Evolutionary conservation across 2,797 vertebrate genomes (phyloP), one percentile per base, ranked within the genome.

Genomic region (Enteromius anoplus): DNA sequence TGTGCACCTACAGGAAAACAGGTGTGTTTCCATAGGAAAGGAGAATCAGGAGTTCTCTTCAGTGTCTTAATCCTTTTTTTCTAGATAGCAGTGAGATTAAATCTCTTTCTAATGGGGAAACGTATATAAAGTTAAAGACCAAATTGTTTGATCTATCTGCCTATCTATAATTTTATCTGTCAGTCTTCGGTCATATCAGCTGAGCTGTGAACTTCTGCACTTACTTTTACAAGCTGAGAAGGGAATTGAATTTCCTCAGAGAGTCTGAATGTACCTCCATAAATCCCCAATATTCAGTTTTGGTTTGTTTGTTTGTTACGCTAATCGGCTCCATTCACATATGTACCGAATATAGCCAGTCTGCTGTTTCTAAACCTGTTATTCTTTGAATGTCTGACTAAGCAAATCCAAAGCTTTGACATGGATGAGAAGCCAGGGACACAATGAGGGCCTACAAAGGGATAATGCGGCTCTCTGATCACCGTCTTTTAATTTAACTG

Each of bases 341-440:
- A 51, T 78, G 29, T 45, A 32, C 69, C 0, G 21, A 64, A 21
- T 45, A 58, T 21, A 70, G 65, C n/a, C 65, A 70, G 45, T 80
- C 55, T 81, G 15, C 37, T 21, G 34, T 55, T 40, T 65, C 26
- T 45, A 51, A 81, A 73, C 32, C 55, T 73, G 55, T 40, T 81
- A 81, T 72, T 70, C 78, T 81, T 81, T 62, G 4, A 49, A 64
- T 73, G 55, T 81, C 12, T 73, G 26, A 64, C 69, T 51, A 51
- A 73, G 17, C 58, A 62, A 73, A 81, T 65, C 42, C 51, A 65
- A 82, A 75, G 71, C 80, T 51, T 82, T 75, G 69, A 75, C 60
- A 81, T 66, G 76, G 76, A 65, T 72, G 66, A 81, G 42, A 51
- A 75, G 15, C 47, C 71, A 40, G 11, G n/a, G 70, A 75, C 47